These are phyloP conservation scores for Alloplasta piceator DNA, from an alignment of 2,888 invertebrate species.

Conservation along the genomic window DNA sequence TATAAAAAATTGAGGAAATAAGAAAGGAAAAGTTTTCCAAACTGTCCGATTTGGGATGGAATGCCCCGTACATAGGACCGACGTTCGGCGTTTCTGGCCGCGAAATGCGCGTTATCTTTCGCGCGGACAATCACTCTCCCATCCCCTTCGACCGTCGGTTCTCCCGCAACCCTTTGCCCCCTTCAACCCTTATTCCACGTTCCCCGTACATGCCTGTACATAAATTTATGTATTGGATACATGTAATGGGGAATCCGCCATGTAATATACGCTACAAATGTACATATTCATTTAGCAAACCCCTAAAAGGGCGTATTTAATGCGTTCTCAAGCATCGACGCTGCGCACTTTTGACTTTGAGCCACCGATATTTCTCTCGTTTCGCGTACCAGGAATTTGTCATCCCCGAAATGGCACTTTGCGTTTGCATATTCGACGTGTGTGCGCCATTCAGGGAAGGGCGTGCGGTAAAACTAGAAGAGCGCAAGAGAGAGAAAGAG, in stretches of 20 bases:
- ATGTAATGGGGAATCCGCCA: slow-evolving; percentile 3
- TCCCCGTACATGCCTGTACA: slow-evolving; percentile 6
- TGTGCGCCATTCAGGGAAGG: not conserved
- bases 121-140: slow-evolving; percentile 47
- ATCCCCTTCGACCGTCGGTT: not conserved
- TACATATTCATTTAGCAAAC: slow-evolving; percentile 12
- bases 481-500: not conserved
- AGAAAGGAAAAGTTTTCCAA: too few relatives aligned
- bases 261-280: slow-evolving; percentile 42
- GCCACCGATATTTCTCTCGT: slow-evolving; percentile 18
- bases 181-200: slow-evolving; percentile 36
- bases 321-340: not conserved
- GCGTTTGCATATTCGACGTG: slow-evolving; percentile 59
- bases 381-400: slow-evolving; percentile 63
- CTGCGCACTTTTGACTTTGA: too few relatives aligned
- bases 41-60: too few relatives aligned
- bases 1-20: too few relatives aligned
- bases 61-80: slow-evolving; percentile 15
- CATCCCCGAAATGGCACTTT: slow-evolving; percentile 59
- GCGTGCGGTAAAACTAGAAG: too few relatives aligned
- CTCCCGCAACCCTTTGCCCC: slow-evolving; percentile 34
- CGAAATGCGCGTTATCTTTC: slow-evolving; percentile 60
- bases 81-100: slow-evolving; percentile 39
- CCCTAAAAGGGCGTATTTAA: slow-evolving; percentile 7
- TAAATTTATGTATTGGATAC: slow-evolving; percentile 14